Base-by-base conservation (phyloP, 2,888 invertebrate species). In the Drosophila neonasuta region DNA sequence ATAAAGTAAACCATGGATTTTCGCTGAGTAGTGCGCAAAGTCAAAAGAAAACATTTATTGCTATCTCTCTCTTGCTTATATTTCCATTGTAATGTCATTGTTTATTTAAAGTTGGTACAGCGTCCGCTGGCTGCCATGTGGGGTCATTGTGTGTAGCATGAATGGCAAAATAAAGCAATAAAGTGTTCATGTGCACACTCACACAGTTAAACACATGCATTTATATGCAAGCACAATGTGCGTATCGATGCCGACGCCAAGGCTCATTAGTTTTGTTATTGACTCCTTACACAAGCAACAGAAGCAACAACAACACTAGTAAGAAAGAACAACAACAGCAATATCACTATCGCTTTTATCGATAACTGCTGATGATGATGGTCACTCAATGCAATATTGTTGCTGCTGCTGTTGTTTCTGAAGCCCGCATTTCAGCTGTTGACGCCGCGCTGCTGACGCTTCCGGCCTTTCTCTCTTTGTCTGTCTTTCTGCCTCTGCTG, bases 231-330 rank as follows among this genome's bases (percentile, higher is more conserved):
- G 10, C 45, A 30, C 30, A 69, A 65, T 74, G 70, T 56, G 48
- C 58, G 50, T 60, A 57, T 61, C 61, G 56, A 20, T 57, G 71
- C 45, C 80, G 77, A 71, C 86, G 84, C 45, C 84, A 81, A 85
- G 81, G 87, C 81, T 82, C 81, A 82, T 82, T 82, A 82, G 81
- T 82, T 82, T 78, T 79, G 86, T 85, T 82, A 82, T 82, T 87
- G 87, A 85, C 86, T 74, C 74, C 77, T 75, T 78, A 74, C 78
- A 64, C 30, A 59, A 63, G 30, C 59, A 62, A 17, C 54, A 58
- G n/a, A 62, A 63, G 30, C 59, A 62, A 17, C 54, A 62, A 17
- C 54, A 54, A 24, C 24, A 30, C 39, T 13, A 48, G 44, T 42
- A 42, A 32, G 34, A 58, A 58, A 63, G 51, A 62, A 46, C 39